Percentiles rank a stretch among this genome's conserved stretches.
phyloP scores from a whole-genome alignment of 1,140 invertebrate genomes.

The Brachionus plicatilis region DNA sequence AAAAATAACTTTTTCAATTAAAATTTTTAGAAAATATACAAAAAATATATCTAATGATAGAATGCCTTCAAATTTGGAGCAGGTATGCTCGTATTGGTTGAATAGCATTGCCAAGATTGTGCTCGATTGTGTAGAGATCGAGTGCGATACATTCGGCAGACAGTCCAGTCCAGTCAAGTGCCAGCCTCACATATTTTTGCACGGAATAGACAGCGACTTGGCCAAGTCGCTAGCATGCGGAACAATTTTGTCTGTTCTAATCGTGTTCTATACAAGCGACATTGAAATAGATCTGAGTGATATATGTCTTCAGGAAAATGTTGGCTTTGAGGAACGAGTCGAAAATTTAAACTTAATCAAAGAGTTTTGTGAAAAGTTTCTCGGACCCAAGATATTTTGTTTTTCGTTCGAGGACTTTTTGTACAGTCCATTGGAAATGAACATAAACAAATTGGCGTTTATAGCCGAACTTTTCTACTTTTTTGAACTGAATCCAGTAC shows the following conservation, averaged over 20 bases:
- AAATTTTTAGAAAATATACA: not conserved
- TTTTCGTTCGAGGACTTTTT: conserved; percentile 34
- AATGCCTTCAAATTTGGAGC: not conserved
- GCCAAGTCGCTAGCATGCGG: not conserved
- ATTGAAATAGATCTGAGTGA: conserved; percentile 12
- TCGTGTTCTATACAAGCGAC: conserved; percentile 29
- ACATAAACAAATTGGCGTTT: conserved; percentile 26
- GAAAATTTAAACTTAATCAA: conserved; percentile 37
- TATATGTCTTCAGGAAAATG: conserved; percentile 29
- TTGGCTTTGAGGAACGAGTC: conserved; percentile 37
- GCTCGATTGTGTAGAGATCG: not conserved
- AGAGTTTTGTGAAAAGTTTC: conserved; percentile 33
- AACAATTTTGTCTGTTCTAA: not conserved
- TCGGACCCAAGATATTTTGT: not conserved
- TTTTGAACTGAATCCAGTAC: conserved; percentile 1
- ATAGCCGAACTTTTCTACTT: conserved; percentile 20
- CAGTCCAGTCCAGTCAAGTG: conserved; percentile 4
- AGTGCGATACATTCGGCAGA: not conserved
- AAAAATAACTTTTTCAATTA: not conserved
- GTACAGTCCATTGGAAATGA: conserved; percentile 26
- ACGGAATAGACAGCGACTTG: not conserved
- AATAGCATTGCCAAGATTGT: conserved; percentile 7
- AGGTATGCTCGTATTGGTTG: not conserved
- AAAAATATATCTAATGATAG: not conserved
- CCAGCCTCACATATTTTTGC: conserved; percentile 12